A percentile compares a stretch with the other conserved stretches of the same genome.
phyloP scores from a whole-genome alignment of 2,888 invertebrate genomes.

The Ephialtes manifestator region DNA sequence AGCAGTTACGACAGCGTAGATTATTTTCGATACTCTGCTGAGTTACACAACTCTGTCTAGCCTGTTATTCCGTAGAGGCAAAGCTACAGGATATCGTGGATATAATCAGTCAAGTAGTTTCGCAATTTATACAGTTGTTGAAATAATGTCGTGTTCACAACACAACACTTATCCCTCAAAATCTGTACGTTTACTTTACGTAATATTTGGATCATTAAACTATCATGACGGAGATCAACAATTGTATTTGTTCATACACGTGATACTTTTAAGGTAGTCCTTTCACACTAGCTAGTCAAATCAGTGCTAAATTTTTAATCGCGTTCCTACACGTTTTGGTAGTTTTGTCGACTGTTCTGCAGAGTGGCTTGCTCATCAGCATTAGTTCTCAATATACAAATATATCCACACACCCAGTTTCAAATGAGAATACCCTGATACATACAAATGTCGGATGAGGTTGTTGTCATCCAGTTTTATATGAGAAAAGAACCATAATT shows the following conservation, averaged over 20 bases:
- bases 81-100: not conserved
- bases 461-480: too few species aligned
- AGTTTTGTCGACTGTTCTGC: too few species aligned
- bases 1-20: constrained; percentile 31
- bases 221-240: not conserved
- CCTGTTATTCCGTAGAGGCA: constrained; percentile 8
- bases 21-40: not conserved
- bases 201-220: not conserved
- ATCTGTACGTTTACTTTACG: not conserved
- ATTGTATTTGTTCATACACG: not conserved
- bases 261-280: not conserved
- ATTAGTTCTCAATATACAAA: too few species aligned
- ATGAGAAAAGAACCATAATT: too few species aligned
- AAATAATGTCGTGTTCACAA: not conserved
- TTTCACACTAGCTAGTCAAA: too few species aligned
- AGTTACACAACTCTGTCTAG: constrained; percentile 7
- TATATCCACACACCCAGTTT: too few species aligned
- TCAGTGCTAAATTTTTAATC: too few species aligned
- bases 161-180: not conserved
- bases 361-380: too few species aligned
- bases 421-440: too few species aligned
- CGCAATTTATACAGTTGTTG: constrained; percentile 6
- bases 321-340: too few species aligned
- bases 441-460: too few species aligned
- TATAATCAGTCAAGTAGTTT: constrained; percentile 19